These are phyloP conservation scores for Caenorhabditis inopinata DNA, from an alignment of 1,140 invertebrate genomes.

Conservation along the genomic window DNA sequence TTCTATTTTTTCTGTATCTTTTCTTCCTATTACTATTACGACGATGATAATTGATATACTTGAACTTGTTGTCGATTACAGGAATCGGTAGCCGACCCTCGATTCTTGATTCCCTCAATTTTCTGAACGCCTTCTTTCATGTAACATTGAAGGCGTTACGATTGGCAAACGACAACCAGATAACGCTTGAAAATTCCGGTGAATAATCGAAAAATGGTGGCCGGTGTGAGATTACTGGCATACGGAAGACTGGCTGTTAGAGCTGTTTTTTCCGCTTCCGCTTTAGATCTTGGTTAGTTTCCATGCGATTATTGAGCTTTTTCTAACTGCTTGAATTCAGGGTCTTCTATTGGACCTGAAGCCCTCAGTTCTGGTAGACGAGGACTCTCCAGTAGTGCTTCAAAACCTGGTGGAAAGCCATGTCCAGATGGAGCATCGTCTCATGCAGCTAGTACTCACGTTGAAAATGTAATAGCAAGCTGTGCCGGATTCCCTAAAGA, in stretches of 20 bases:
- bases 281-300: conserved; percentile 37
- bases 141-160: neutral
- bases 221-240: conserved; percentile 40
- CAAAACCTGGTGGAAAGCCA: conserved; percentile 11
- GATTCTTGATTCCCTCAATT: neutral
- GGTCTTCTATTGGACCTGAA: conserved; percentile 20
- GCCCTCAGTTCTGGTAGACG: neutral
- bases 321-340: neutral
- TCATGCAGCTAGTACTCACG: neutral
- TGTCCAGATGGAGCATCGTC: neutral
- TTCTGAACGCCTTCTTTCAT: neutral
- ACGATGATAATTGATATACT: neutral
- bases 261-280: conserved; percentile 46
- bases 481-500: conserved; percentile 68
- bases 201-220: conserved; percentile 35
- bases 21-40: neutral
- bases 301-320: too few relatives aligned
- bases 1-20: neutral
- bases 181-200: neutral
- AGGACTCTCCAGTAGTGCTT: neutral
- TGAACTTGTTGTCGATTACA: conserved; percentile 15
- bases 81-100: neutral
- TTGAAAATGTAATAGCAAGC: conserved; percentile 26
- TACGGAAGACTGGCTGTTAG: conserved; percentile 48
- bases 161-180: neutral